These are phyloP conservation scores for Arrhopalites spinosus DNA, from an alignment of 2,888 invertebrate genomes.

Conservation along the genomic window DNA sequence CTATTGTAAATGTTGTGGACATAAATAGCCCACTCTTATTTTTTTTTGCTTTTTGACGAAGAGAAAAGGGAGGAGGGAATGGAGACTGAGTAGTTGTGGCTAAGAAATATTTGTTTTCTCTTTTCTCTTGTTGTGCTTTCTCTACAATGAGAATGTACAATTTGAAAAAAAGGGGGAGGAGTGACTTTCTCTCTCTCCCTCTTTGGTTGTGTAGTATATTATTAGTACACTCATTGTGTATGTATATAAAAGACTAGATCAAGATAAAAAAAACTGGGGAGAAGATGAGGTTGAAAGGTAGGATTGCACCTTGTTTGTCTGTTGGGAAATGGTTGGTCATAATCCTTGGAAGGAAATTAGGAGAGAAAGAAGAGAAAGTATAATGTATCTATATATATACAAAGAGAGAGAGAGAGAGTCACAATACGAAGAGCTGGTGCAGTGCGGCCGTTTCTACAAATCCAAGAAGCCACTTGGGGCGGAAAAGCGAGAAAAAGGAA, in stretches of 20 bases:
- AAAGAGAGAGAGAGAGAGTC: constrained; percentile 1
- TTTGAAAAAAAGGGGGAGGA: not conserved
- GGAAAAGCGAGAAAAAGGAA: constrained; percentile 44
- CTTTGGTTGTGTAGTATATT: no score
- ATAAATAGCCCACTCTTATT: no score
- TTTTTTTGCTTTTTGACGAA: not conserved
- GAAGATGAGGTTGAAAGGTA: constrained; percentile 6
- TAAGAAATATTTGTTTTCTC: not conserved
- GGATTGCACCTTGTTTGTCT: constrained; percentile 22
- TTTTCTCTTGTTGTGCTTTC: not conserved
- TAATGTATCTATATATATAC: not conserved
- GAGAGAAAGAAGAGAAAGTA: constrained; percentile 13
- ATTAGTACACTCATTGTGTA: no score
- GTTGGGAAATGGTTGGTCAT: constrained; percentile 18
- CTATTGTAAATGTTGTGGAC: no score
- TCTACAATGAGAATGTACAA: not conserved
- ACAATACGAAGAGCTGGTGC: constrained; percentile 38
- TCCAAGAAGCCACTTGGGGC: constrained; percentile 45
- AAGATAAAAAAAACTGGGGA: not conserved
- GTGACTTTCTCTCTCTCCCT: no score
- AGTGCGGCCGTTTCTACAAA: constrained; percentile 44
- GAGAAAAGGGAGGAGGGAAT: not conserved
- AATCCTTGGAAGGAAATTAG: constrained; percentile 7
- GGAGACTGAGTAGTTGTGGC: not conserved
- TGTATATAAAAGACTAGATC: not conserved